Evolutionary conservation across 30 jellyfish, hydroid and myxozoan species (phyloP).

Genomic region (Hydractinia symbiolongicarpus): DNA sequence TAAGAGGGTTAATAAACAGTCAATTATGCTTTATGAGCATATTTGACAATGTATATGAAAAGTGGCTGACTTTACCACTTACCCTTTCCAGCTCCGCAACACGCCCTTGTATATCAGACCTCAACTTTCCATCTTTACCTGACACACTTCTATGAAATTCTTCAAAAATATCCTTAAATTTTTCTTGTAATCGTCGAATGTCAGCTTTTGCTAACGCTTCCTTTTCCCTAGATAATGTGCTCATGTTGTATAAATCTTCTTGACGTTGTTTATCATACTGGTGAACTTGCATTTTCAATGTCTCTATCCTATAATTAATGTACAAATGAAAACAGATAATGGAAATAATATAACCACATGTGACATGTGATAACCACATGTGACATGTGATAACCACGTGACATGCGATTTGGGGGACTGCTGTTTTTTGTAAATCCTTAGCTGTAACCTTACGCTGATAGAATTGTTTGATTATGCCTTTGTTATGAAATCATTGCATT

Average conservation of each 20-base stretch:
- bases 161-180: constrained; percentile 18
- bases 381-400: too few species aligned
- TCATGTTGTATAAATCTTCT: constrained; percentile 30
- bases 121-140: constrained; percentile 6
- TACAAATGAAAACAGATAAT: too few species aligned
- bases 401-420: too few species aligned
- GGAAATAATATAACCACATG: too few species aligned
- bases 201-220: constrained; percentile 36
- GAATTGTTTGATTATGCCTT: too few species aligned
- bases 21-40: too few species aligned
- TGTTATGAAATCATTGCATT: too few species aligned
- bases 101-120: constrained; percentile 17
- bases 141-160: constrained; percentile 15
- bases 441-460: too few species aligned
- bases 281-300: constrained; percentile 10
- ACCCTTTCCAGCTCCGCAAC: constrained; percentile 33
- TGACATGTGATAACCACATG: too few species aligned
- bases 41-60: too few species aligned
- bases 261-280: constrained; percentile 25
- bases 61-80: neutral
- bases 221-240: constrained; percentile 25
- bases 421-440: too few species aligned
- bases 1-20: too few species aligned
- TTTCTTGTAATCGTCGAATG: constrained; percentile 34
- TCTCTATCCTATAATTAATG: constrained; percentile 19